A percentile compares a stretch with the other conserved stretches of the same genome.
These are phyloP conservation scores for Glaucopsyche alexis DNA, from an alignment of 2,888 invertebrate species.

Conservation along the genomic window DNA sequence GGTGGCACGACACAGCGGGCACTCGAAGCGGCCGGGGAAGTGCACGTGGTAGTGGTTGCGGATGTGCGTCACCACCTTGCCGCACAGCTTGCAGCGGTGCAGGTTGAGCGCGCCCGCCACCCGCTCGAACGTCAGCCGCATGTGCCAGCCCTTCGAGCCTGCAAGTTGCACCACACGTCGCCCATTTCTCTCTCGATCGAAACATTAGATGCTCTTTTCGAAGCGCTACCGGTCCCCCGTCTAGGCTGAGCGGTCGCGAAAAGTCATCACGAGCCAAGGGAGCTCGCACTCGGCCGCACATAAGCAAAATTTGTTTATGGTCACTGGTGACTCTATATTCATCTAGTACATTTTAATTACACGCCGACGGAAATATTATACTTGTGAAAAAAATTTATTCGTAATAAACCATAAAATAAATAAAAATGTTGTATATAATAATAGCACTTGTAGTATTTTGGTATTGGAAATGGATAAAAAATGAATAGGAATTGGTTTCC, in stretches of 20 bases:
- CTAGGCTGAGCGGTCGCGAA: slow-evolving; percentile 8
- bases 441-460: background rate
- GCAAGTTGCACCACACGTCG: slow-evolving; percentile 81
- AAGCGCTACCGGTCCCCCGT: slow-evolving; percentile 2
- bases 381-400: background rate
- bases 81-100: slow-evolving; percentile 96
- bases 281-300: slow-evolving; percentile 21
- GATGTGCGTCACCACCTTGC: slow-evolving; percentile 96
- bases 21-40: slow-evolving; percentile 95
- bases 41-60: slow-evolving; percentile 97
- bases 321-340: background rate
- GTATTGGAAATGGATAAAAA: background rate
- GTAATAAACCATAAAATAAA: background rate
- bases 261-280: slow-evolving; percentile 16
- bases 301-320: slow-evolving; percentile 18
- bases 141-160: slow-evolving; percentile 97
- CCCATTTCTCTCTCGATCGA: slow-evolving; percentile 43
- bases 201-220: slow-evolving; percentile 33
- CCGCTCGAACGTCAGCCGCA: slow-evolving; percentile 96
- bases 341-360: background rate
- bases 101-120: slow-evolving; percentile 95
- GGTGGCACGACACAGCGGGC: slow-evolving; percentile 93
- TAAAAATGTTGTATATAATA: background rate
- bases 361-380: background rate
- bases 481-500: background rate